A percentile compares a stretch with the other conserved stretches of the same genome.
phyloP scores from a whole-genome alignment of 2,113 vertebrate species.

The Gallinago media region DNA sequence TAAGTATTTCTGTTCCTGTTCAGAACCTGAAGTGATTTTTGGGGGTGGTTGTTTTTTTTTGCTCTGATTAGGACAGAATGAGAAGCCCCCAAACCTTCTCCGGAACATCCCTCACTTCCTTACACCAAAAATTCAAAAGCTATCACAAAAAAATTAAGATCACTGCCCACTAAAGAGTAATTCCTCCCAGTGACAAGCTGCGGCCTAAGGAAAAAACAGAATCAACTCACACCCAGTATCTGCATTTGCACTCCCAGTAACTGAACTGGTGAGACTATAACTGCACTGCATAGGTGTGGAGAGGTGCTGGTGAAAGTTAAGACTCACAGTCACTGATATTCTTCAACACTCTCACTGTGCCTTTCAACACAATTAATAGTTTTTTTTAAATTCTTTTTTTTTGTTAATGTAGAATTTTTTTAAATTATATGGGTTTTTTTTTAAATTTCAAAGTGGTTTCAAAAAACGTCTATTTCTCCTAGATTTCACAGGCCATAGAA shows the following conservation, averaged over 20 bases:
- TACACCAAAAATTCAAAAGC: background rate
- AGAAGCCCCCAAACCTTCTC: background rate
- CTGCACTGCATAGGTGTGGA: rapidly evolving
- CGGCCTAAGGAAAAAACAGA: background rate
- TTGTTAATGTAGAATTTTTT: background rate
- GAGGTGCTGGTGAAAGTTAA: background rate
- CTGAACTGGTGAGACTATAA: background rate
- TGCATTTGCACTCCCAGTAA: background rate
- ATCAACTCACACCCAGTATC: background rate
- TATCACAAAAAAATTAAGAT: background rate
- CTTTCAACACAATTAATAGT: background rate
- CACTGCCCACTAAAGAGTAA: background rate
- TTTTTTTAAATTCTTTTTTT: background rate
- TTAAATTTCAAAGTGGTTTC: background rate
- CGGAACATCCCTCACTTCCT: background rate
- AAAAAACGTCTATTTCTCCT: background rate
- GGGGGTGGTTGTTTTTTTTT: background rate
- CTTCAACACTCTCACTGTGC: background rate
- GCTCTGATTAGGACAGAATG: background rate
- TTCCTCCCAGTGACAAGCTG: background rate
- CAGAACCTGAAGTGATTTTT: background rate
- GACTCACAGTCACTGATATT: background rate
- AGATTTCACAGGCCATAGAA: slow-evolving; percentile 99
- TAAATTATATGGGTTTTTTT: background rate
- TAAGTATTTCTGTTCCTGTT: background rate